Evolutionary conservation across 1,140 invertebrate genomes (phyloP).

Genomic region (Leucophenga varia): DNA sequence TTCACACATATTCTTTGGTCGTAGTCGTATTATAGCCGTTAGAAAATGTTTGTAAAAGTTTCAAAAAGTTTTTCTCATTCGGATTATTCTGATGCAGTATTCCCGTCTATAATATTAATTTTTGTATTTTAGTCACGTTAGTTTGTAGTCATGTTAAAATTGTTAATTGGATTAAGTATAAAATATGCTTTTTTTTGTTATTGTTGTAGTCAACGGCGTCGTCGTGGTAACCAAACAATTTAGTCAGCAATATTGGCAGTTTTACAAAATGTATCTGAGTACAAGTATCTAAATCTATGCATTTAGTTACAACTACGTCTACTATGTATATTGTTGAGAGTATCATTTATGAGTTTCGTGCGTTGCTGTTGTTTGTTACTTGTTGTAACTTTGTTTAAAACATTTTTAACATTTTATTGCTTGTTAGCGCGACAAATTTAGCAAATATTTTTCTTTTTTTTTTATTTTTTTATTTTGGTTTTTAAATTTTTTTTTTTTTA

Average conservation of each 20-base stretch:
- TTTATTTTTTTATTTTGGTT: slow-evolving; percentile 17
- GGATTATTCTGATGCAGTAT: not conserved
- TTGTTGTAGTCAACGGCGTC: too few species aligned
- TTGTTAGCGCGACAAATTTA: slow-evolving; percentile 55
- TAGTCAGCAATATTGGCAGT: too few species aligned
- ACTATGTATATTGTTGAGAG: too few species aligned
- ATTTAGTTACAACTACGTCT: too few species aligned
- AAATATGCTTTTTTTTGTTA: not conserved
- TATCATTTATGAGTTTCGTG: too few species aligned
- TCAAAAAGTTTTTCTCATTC: too few species aligned
- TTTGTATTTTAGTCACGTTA: slow-evolving; percentile 34
- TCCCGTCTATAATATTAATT: slow-evolving; percentile 2
- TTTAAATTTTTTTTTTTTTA: slow-evolving; percentile 18
- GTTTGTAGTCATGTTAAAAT: slow-evolving; percentile 53
- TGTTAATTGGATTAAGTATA: slow-evolving; percentile 54
- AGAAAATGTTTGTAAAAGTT: slow-evolving; percentile 6
- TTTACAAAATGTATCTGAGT: too few species aligned
- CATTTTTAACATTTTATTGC: slow-evolving; percentile 55
- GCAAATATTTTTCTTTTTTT: slow-evolving; percentile 37
- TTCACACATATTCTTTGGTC: slow-evolving; percentile 26
- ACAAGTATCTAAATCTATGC: too few species aligned
- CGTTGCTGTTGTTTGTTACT: too few species aligned
- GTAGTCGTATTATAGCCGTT: slow-evolving; percentile 6
- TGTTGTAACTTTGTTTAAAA: too few species aligned
- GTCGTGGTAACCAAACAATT: too few species aligned